phyloP scores from a whole-genome alignment of 2,888 invertebrate genomes.

The Eilema griseolum region DNA sequence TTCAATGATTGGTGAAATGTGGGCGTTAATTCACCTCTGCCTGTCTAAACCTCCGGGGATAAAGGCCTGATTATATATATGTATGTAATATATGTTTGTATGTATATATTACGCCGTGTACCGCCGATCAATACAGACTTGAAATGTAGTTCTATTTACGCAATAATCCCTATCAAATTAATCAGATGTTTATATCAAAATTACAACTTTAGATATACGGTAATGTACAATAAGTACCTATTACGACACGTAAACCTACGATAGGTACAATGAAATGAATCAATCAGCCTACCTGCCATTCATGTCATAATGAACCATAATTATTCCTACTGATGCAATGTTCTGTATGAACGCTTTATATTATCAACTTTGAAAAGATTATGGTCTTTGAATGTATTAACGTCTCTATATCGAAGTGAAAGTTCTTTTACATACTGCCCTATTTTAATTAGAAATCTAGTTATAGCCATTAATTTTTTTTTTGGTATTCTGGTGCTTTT shows the following conservation, averaged over 20 bases:
- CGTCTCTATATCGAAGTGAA: conserved; percentile 19
- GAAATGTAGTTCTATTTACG: not conserved
- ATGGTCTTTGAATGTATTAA: conserved; percentile 22
- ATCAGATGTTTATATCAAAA: conserved; percentile 14
- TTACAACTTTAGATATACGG: not conserved
- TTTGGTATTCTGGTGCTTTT: not conserved
- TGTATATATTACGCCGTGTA: no score
- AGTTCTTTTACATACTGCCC: conserved; percentile 12
- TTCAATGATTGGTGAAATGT: no score
- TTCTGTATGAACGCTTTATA: conserved; percentile 27
- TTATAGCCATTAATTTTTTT: not conserved
- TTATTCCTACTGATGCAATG: conserved; percentile 41
- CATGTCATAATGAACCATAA: conserved; percentile 28
- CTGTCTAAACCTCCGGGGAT: no score
- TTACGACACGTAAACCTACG: conserved; percentile 30
- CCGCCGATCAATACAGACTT: no score
- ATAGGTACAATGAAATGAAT: conserved; percentile 35
- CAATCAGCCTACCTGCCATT: conserved; percentile 34
- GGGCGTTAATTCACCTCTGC: no score
- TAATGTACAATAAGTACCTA: conserved; percentile 14
- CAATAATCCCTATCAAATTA: conserved; percentile 3
- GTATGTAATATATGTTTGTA: no score
- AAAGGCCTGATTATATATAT: no score
- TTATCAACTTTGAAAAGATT: conserved; percentile 26
- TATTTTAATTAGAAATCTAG: conserved; percentile 11